These are phyloP conservation scores for Thalassarche chlororhynchos DNA, from an alignment of 2,113 vertebrate genomes.

Conservation along the genomic window DNA sequence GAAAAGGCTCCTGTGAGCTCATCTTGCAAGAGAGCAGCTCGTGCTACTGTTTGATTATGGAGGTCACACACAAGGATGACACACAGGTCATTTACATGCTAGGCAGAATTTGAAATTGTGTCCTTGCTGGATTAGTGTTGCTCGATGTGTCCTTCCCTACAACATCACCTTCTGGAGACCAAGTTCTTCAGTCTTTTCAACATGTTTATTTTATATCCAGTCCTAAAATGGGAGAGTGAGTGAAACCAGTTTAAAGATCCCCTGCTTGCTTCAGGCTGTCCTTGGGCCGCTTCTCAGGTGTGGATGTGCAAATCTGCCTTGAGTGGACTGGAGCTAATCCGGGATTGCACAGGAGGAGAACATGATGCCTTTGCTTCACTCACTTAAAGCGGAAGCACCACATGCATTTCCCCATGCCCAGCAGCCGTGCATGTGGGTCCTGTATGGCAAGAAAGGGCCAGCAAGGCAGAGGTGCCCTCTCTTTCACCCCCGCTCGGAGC, in stretches of 20 bases:
- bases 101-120: background rate
- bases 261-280: background rate
- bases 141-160: background rate
- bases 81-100: background rate
- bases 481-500: background rate
- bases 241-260: background rate
- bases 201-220: background rate
- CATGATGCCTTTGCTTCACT: background rate
- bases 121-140: background rate
- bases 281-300: background rate
- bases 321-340: background rate
- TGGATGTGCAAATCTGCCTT: background rate
- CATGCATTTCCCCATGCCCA: background rate
- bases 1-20: background rate
- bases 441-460: background rate
- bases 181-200: background rate
- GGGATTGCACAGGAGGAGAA: background rate
- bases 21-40: background rate
- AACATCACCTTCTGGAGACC: background rate
- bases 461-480: background rate
- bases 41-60: background rate
- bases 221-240: background rate
- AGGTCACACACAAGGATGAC: background rate
- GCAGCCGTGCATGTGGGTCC: rapidly evolving
- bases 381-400: background rate